Conservation (phyloP, 2,888 invertebrate genomes). For the Clepsis dumicolana region DNA sequence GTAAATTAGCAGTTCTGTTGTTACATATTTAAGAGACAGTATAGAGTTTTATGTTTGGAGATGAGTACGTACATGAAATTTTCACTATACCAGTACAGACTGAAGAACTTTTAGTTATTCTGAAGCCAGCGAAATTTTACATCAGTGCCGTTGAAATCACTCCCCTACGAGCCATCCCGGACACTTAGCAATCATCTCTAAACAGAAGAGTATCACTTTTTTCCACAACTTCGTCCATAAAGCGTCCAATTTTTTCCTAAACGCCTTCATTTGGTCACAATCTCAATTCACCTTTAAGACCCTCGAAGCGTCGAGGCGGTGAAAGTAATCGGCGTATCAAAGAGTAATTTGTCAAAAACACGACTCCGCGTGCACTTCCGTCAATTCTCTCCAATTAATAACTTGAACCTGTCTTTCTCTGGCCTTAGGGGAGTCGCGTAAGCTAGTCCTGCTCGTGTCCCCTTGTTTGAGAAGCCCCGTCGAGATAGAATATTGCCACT, state of each 20-base stretch:
- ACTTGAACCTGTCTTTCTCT: constrained; percentile 64
- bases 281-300: constrained; percentile 65
- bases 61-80: background rate
- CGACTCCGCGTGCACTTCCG: constrained; percentile 79
- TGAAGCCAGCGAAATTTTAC: constrained; percentile 13
- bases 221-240: constrained; percentile 34
- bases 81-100: background rate
- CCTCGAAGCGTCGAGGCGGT: constrained; percentile 75
- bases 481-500: constrained; percentile 85
- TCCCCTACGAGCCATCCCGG: constrained; percentile 30
- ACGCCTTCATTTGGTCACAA: constrained; percentile 35
- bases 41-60: background rate
- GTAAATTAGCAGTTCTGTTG: background rate
- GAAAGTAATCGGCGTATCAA: constrained; percentile 85
- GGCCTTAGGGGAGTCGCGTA: constrained; percentile 49
- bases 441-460: constrained; percentile 64
- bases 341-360: constrained; percentile 86
- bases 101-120: constrained; percentile 17
- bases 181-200: constrained; percentile 26
- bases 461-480: constrained; percentile 85
- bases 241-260: constrained; percentile 25
- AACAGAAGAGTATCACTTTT: constrained; percentile 28
- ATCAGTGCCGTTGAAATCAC: constrained; percentile 22
- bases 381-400: constrained; percentile 86
- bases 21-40: background rate